Conservation (phyloP, 2,113 vertebrate genomes). For the Dicrurus megarhynchus region DNA sequence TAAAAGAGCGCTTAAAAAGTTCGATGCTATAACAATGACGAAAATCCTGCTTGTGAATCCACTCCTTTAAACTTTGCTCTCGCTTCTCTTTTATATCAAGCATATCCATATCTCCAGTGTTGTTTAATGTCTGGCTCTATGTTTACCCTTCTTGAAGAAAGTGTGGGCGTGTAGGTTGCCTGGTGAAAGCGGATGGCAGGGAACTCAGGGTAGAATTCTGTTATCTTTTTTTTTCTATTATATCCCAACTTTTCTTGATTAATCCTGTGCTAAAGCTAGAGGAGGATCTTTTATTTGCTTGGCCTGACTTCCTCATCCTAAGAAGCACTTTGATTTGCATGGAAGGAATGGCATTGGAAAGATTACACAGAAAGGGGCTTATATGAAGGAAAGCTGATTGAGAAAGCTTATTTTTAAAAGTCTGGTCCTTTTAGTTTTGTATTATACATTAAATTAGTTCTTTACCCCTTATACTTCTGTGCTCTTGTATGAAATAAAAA, state of each 20-base stretch:
- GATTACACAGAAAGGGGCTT: slow-evolving; percentile 25
- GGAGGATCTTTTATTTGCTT: not conserved
- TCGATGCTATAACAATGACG: not conserved
- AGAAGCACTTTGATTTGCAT: slow-evolving; percentile 29
- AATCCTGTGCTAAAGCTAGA: slow-evolving; percentile 11
- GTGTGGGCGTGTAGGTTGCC: not conserved
- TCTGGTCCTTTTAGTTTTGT: not conserved
- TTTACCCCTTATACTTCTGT: not conserved
- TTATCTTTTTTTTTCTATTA: not conserved
- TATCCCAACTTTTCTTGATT: not conserved
- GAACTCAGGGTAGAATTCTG: not conserved
- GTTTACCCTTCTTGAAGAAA: not conserved
- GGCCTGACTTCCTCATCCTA: not conserved
- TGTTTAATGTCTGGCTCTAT: not conserved
- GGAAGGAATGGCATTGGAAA: slow-evolving; percentile 26
- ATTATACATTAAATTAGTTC: not conserved
- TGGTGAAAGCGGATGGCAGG: not conserved
- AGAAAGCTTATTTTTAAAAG: not conserved
- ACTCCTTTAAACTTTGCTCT: not conserved
- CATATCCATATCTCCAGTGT: not conserved
- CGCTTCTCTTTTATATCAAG: not conserved
- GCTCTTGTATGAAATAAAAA: not conserved
- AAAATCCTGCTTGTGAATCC: not conserved
- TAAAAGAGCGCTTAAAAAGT: not conserved
- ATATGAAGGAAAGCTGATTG: slow-evolving; percentile 14